Percentiles rank a stretch among this genome's conserved stretches.
Conservation (phyloP, 2,888 invertebrate species). For the Nysson spinosus region DNA sequence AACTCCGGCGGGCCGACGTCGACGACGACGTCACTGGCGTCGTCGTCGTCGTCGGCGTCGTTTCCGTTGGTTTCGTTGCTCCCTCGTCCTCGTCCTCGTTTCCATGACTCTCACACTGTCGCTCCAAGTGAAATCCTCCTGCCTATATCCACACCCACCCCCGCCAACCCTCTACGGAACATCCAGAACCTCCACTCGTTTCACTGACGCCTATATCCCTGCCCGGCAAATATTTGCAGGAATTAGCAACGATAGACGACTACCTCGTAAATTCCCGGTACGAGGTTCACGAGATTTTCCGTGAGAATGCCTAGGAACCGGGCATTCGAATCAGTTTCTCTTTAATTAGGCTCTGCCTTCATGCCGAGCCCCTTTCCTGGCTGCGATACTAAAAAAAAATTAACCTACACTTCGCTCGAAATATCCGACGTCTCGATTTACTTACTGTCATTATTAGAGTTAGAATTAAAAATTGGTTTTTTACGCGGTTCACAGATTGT, state of each 20-base stretch:
- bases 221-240: conserved; percentile 75
- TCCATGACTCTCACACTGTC: conserved; percentile 38
- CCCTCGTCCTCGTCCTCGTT: conserved; percentile 37
- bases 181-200: conserved; percentile 37
- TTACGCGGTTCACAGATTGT: no score
- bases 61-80: conserved; percentile 32
- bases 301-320: conserved; percentile 30
- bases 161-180: conserved; percentile 32
- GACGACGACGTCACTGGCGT: conserved; percentile 12
- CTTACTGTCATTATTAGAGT: no score
- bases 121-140: conserved; percentile 56
- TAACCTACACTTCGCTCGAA: no score
- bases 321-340: conserved; percentile 16
- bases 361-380: conserved; percentile 25
- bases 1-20: conserved; percentile 57
- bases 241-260: conserved; percentile 60
- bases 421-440: no score
- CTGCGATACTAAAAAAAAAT: no score
- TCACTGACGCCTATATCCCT: conserved; percentile 64
- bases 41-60: conserved; percentile 41
- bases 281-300: conserved; percentile 54
- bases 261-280: conserved; percentile 47
- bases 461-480: no score
- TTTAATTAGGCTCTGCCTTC: conserved; percentile 39
- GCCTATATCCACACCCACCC: conserved; percentile 44